phyloP scores from a whole-genome alignment of 37 sponge, comb jelly and placozoan genomes.

The Eunapius fragilis region DNA sequence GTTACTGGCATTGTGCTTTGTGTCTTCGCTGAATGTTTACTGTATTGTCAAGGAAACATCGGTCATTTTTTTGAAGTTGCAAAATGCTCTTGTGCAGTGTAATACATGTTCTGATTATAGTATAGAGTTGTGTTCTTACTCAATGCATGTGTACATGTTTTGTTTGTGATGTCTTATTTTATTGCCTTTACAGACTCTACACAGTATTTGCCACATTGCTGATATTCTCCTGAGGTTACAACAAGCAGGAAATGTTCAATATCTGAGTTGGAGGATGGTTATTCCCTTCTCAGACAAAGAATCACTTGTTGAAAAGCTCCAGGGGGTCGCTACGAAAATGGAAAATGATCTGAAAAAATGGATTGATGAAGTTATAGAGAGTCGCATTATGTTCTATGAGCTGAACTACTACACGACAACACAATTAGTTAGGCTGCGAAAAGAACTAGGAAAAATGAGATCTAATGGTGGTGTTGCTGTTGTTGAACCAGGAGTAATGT shows the following conservation, averaged over 20 bases:
- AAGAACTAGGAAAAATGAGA: slow-evolving; percentile 18
- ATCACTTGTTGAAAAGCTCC: background rate
- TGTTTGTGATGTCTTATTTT: background rate
- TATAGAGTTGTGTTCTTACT: background rate
- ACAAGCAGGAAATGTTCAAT: slow-evolving; percentile 23
- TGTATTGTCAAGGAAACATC: too few relatives aligned
- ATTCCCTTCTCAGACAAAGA: slow-evolving; percentile 2
- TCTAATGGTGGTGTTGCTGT: background rate
- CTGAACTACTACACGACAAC: slow-evolving; percentile 40
- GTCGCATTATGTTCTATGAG: slow-evolving; percentile 14
- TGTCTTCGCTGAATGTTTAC: too few relatives aligned
- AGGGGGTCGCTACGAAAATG: slow-evolving; percentile 5
- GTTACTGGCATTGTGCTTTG: background rate
- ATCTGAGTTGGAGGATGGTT: slow-evolving; percentile 5
- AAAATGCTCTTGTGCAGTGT: background rate
- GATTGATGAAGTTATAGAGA: background rate
- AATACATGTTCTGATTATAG: too few relatives aligned
- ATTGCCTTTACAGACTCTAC: background rate
- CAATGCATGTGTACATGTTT: background rate
- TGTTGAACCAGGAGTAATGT: background rate
- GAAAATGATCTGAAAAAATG: slow-evolving; percentile 22
- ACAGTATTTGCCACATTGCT: slow-evolving; percentile 32
- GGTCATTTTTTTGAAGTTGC: too few relatives aligned
- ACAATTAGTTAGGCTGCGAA: slow-evolving; percentile 26
- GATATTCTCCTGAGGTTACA: slow-evolving; percentile 18